Evolutionary conservation across 23 tunicate genomes (phyloP), one percentile per base, ranked within the genome.

Genomic region (Phallusia fumigata): DNA sequence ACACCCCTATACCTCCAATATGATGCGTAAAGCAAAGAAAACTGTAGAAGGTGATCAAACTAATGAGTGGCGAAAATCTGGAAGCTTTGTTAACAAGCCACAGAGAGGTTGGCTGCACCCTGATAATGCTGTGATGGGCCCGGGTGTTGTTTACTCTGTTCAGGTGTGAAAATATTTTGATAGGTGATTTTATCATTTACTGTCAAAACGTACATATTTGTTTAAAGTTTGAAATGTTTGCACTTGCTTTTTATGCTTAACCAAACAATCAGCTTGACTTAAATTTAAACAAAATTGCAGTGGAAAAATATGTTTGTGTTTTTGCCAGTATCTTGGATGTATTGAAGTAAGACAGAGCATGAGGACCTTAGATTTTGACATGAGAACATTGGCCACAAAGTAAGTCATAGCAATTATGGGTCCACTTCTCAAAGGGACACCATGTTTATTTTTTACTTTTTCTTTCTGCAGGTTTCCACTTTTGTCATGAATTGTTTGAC

Each of bases 71-170:
- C 85, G 98, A 72, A 94, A 94, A 86, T 94, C 98, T 26, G 98
- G 98, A 76, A 94, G 98, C 74, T 94, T 94, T 89, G 94, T 94
- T 40, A 94, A 89, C 85, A 94, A 89, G 73, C 98, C 98, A 31
- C 85, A 86, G 78, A 73, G 94, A 81, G 98, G 98, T 19, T 94
- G 98, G 98, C 83, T 94, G 18, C 98, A 94, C 83, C 95, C 98
- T 26, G 98, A 94, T 83, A 79, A 24, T 75, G 76, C 90, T 80
- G 98, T 94, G 0, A 94, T 89, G 94, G 98, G 98, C 18, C 98
- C 98, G 32, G 98, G 98, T 18, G 98, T 94, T 33, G 94, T 89
- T 32, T 94, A 94, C 75, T 84, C 98, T 36, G 98, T 94, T 0
- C 81, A 91, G 87, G 98, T 93, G 78, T 74, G 47, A 40, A 10